Evolutionary conservation across 2,888 invertebrate genomes (phyloP), one percentile per base, ranked within the genome.

Genomic region (Platycheirus rosarum): DNA sequence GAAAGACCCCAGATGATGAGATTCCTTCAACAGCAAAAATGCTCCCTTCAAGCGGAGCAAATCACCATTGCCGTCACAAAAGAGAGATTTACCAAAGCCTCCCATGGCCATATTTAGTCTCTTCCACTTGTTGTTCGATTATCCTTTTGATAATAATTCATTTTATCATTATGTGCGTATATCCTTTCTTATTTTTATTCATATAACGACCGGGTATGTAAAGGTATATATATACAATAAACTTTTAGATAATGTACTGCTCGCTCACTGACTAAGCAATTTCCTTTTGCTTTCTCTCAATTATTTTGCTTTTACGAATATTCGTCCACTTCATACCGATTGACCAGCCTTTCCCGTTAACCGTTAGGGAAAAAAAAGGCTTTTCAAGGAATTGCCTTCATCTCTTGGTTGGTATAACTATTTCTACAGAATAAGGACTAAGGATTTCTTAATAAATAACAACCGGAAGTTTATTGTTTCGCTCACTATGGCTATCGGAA

Each of bases 51-150:
- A 57, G 35, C 40, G 42, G 37, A 77, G 42, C 48, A 42, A 65
- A 57, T 60, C 68, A 68, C 48, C 49, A 71, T 65, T 44, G 57
- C 57, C 40, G 42, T 65, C 35, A 71, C 68, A 74, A 68, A 29
- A 49, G n/a, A 74, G 63, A 49, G 74, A 69, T 79, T 74, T 68
- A 40, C 68, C 57, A 63, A 74, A 74, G 55, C 63, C 29, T 35
- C 29, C 32, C 32, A 62, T 32, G 13, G 11, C 35, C 35, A 55
- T 37, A 48, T 40, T 26, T 66, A 65, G 37, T 48, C 60, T 26
- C 32, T n/a, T 32, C 66, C 63, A 79, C 79, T 79, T 79, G 74
- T 79, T 79, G 79, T 74, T 69, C 79, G 74, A 79, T 74, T 79
- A 74, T 79, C 48, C 79, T 74, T 51, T 68, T 74, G 79, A 74